Evolutionary conservation across 1,140 invertebrate genomes (phyloP).

Genomic region (Chlorops oryzae): DNA sequence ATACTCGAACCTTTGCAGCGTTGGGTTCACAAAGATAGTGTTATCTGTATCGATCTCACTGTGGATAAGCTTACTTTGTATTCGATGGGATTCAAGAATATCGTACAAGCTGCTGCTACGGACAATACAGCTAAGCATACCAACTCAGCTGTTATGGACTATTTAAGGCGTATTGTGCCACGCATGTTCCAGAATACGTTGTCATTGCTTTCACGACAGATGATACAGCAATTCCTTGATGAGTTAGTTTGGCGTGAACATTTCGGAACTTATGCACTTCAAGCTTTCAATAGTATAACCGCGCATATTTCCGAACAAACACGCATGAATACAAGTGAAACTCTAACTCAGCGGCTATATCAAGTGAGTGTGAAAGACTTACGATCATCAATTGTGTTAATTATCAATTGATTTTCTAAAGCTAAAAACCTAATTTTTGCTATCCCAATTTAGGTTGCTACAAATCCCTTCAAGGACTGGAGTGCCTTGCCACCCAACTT

Average conservation of each 20-base stretch:
- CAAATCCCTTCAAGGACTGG: conserved; percentile 77
- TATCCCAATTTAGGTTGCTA: conserved; percentile 56
- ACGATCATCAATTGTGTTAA: no score
- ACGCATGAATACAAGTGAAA: conserved; percentile 53
- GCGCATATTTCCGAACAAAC: conserved; percentile 73
- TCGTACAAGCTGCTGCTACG: conserved; percentile 62
- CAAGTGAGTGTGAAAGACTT: conserved; percentile 30
- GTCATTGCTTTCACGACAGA: conserved; percentile 70
- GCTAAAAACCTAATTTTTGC: no score
- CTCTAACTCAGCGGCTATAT: conserved; percentile 47
- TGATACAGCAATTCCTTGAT: conserved; percentile 84
- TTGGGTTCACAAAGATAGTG: conserved; percentile 72
- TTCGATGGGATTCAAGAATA: conserved; percentile 69
- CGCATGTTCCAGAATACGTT: conserved; percentile 87
- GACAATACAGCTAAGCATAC: conserved; percentile 56
- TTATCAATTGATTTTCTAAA: conserved; percentile 16
- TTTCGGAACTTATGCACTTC: conserved; percentile 66
- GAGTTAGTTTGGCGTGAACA: conserved; percentile 74
- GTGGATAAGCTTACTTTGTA: conserved; percentile 72
- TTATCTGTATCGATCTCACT: conserved; percentile 73
- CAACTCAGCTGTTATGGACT: conserved; percentile 80
- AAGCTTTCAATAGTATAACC: conserved; percentile 76
- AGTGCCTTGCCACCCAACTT: conserved; percentile 51
- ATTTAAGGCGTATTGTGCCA: conserved; percentile 74
- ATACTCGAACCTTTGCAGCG: conserved; percentile 70